phyloP scores from a whole-genome alignment of 30 jellyfish, hydroid and myxozoan species.

The Cassiopea xamachana region DNA sequence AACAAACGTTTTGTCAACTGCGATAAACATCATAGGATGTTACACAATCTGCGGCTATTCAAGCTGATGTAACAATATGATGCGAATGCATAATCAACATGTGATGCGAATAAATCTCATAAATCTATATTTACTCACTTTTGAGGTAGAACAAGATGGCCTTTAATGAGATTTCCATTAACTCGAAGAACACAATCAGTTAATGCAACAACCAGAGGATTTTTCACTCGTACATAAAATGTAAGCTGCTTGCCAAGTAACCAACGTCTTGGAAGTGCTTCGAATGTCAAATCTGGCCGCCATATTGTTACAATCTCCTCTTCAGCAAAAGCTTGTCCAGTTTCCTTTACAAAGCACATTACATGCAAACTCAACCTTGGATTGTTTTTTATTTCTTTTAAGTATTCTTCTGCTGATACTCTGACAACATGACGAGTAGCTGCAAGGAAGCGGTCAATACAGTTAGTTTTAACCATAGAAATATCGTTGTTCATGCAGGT shows the following conservation, averaged over 20 bases:
- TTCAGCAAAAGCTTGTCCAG: conserved; percentile 87
- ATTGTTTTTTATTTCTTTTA: conserved; percentile 62
- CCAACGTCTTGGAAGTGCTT: conserved; percentile 77
- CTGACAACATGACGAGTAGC: conserved; percentile 75
- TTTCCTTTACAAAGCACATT: conserved; percentile 74
- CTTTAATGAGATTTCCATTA: conserved; percentile 85
- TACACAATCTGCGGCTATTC: no score
- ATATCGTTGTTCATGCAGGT: no score
- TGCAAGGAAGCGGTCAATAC: not conserved
- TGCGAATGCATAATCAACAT: no score
- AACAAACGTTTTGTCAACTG: no score
- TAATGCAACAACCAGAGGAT: conserved; percentile 67
- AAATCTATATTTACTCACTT: conserved; percentile 59
- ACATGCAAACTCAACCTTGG: conserved; percentile 83
- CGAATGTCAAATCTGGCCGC: conserved; percentile 83
- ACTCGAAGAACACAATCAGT: conserved; percentile 83
- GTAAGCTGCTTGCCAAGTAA: conserved; percentile 73
- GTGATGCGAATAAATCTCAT: no score
- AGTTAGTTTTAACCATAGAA: not conserved
- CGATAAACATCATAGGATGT: no score
- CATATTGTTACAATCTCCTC: conserved; percentile 79
- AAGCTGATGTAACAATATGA: no score
- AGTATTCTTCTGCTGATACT: conserved; percentile 63
- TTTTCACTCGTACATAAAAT: conserved; percentile 76
- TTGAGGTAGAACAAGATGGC: conserved; percentile 82